Evolutionary conservation across 2,888 invertebrate genomes (phyloP).

Genomic region (Vesta saturnalis): DNA sequence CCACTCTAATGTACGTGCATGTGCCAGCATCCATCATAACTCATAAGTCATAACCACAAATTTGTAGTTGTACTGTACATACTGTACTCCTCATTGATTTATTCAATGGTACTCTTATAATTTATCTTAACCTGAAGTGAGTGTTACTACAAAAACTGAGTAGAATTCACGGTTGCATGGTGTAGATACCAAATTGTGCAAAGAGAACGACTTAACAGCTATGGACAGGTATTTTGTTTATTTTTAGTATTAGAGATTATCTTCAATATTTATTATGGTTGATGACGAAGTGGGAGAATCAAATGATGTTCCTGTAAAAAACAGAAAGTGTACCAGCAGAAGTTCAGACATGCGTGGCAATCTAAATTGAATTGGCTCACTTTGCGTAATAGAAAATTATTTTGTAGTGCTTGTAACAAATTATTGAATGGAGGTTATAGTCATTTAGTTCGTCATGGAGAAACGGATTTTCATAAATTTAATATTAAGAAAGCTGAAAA

Average conservation of each 20-base stretch:
- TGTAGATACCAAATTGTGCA: not conserved
- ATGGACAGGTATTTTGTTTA: not conserved
- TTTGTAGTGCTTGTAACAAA: not conserved
- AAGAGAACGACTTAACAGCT: not conserved
- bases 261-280: conserved; percentile 1
- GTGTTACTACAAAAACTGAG: too few species aligned
- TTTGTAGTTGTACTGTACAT: not conserved
- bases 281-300: conserved; percentile 5
- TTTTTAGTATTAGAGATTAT: not conserved
- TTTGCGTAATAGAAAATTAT: conserved; percentile 1
- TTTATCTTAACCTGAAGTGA: not conserved
- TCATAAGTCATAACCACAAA: too few species aligned
- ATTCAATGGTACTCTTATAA: not conserved
- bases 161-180: not conserved
- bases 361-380: conserved; percentile 3
- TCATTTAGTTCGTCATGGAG: conserved; percentile 5
- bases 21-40: too few species aligned
- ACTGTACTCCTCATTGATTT: not conserved
- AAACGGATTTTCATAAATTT: conserved; percentile 5
- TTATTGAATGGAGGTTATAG: conserved; percentile 5
- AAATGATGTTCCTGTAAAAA: conserved; percentile 5
- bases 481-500: conserved; percentile 1
- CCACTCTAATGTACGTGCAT: too few species aligned
- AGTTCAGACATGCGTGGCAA: conserved; percentile 1
- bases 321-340: conserved; percentile 5